phyloP scores from a whole-genome alignment of 1,140 invertebrate species.

The Oncopodura yosiiana region DNA sequence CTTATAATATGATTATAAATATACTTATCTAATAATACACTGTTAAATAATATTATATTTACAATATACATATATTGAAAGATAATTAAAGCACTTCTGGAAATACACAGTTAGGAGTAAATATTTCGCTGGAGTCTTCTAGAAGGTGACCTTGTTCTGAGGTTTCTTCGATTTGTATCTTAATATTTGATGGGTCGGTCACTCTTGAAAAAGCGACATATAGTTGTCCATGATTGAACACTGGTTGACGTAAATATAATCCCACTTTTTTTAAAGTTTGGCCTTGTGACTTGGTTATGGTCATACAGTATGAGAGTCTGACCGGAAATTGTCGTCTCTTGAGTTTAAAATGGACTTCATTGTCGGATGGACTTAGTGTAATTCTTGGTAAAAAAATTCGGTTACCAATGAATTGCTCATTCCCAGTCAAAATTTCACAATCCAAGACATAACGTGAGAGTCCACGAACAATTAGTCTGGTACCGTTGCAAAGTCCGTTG shows the following conservation, averaged over 20 bases:
- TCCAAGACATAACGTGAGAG: constrained; percentile 11
- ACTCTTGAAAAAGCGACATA: constrained; percentile 18
- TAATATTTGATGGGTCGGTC: background rate
- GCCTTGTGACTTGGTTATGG: constrained; percentile 40
- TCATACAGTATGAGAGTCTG: constrained; percentile 40
- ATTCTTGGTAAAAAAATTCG: constrained; percentile 18
- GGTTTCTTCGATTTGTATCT: background rate
- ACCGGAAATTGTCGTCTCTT: constrained; percentile 42
- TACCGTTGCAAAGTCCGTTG: constrained; percentile 40
- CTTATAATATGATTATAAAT: too few relatives aligned
- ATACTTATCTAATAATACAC: too few relatives aligned
- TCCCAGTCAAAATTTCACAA: background rate
- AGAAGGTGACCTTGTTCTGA: too few relatives aligned
- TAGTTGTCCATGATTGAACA: constrained; percentile 16
- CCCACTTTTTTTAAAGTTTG: constrained; percentile 9
- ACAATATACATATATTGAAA: too few relatives aligned
- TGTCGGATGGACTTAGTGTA: background rate
- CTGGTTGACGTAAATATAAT: constrained; percentile 1
- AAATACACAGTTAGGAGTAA: too few relatives aligned
- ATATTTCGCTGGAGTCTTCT: too few relatives aligned
- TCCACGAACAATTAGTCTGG: constrained; percentile 33
- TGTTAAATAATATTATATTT: too few relatives aligned
- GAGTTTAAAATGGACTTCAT: constrained; percentile 21
- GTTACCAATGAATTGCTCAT: background rate
- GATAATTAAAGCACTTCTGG: too few relatives aligned